A percentile compares a stretch with the other conserved stretches of the same genome.
phyloP scores from a whole-genome alignment of 2,113 vertebrate species.

The Phylloscopus trochiloides region DNA sequence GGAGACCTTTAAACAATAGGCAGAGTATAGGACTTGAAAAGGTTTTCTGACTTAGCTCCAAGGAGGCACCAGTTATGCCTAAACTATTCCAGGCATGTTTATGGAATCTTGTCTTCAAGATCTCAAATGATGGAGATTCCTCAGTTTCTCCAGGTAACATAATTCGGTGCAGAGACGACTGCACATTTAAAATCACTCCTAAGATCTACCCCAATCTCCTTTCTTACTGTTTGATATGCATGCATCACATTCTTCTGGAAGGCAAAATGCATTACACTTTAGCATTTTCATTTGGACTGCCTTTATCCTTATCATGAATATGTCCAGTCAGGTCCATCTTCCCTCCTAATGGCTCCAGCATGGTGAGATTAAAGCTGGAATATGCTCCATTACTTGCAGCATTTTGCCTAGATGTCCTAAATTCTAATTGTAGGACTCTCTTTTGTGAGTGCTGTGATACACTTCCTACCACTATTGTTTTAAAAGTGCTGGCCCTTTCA shows the following conservation, averaged over 20 bases:
- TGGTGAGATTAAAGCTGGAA: not conserved
- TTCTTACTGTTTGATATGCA: not conserved
- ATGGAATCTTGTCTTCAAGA: not conserved
- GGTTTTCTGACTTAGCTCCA: not conserved
- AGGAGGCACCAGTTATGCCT: not conserved
- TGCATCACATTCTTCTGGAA: not conserved
- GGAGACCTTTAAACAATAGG: not conserved
- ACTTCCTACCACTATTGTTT: not conserved
- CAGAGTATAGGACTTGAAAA: not conserved
- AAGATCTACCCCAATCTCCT: not conserved
- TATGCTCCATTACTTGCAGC: not conserved
- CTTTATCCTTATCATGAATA: not conserved
- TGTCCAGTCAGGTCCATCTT: not conserved
- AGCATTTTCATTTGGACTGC: not conserved
- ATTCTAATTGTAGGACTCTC: not conserved
- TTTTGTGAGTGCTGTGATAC: not conserved
- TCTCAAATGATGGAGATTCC: not conserved
- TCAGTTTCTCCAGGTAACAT: slow-evolving; percentile 4
- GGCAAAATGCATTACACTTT: not conserved
- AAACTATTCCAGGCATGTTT: not conserved
- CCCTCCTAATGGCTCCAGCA: not conserved
- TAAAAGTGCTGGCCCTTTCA: slow-evolving; percentile 15
- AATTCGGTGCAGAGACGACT: not conserved
- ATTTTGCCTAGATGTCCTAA: not conserved
- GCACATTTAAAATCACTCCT: not conserved